phyloP scores from a whole-genome alignment of 2,888 invertebrate species.

The Chironomus riparius region DNA sequence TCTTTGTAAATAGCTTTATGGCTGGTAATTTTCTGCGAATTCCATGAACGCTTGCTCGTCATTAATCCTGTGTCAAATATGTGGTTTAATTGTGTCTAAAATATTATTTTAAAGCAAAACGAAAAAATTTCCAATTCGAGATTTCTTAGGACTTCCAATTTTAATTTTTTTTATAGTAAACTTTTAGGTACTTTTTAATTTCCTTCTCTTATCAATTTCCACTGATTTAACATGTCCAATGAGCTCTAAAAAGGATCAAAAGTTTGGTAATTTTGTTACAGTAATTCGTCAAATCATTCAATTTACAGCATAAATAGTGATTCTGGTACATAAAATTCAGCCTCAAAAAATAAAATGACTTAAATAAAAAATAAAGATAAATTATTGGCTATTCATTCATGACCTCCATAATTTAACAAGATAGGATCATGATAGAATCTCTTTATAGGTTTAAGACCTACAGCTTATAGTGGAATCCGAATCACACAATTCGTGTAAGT shows the following conservation, averaged over 20 bases:
- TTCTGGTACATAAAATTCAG: background rate
- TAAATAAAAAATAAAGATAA: background rate
- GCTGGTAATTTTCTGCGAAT: too few relatives aligned
- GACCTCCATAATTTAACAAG: too few relatives aligned
- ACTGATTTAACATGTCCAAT: constrained; percentile 21
- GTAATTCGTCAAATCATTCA: background rate
- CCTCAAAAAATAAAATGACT: background rate
- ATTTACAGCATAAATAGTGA: background rate
- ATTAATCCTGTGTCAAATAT: background rate
- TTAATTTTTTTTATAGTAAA: background rate
- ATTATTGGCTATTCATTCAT: too few relatives aligned
- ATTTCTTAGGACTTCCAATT: background rate
- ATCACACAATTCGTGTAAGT: too few relatives aligned
- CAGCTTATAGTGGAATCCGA: too few relatives aligned
- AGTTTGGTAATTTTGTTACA: background rate
- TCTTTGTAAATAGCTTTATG: too few relatives aligned
- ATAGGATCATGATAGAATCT: too few relatives aligned
- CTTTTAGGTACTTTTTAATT: background rate
- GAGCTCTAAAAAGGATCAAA: constrained; percentile 4
- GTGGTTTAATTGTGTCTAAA: too few relatives aligned
- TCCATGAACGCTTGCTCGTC: too few relatives aligned
- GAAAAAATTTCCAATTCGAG: background rate
- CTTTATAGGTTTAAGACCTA: too few relatives aligned
- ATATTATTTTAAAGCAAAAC: too few relatives aligned
- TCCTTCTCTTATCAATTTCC: constrained; percentile 3